Percentiles rank a stretch among this genome's conserved stretches.
Conservation (phyloP, 2,113 vertebrate genomes). For the Nyctibius bracteatus region DNA sequence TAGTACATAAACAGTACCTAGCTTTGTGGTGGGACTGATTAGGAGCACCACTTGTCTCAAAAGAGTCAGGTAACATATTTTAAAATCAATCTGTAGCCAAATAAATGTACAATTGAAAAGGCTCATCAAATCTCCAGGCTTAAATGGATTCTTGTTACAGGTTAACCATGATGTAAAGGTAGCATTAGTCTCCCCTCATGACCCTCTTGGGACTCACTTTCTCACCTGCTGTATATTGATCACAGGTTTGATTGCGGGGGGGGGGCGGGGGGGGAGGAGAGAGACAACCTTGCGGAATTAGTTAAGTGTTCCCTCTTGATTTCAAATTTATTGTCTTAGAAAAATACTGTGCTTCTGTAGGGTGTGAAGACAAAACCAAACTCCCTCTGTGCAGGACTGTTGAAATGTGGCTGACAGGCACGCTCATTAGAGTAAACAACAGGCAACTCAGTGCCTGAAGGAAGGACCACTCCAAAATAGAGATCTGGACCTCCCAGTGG, state of each 20-base stretch:
- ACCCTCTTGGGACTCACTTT: neutral
- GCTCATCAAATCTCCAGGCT: neutral
- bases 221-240: neutral
- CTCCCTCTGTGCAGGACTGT: neutral
- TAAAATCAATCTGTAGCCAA: neutral
- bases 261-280: neutral
- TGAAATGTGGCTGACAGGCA: neutral
- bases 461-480: neutral
- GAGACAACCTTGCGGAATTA: neutral
- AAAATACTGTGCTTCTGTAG: neutral
- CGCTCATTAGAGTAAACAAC: neutral
- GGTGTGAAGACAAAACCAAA: neutral
- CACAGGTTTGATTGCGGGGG: neutral
- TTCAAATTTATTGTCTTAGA: neutral
- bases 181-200: neutral
- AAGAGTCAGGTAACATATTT: conserved; percentile 5
- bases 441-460: neutral
- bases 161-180: neutral
- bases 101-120: neutral
- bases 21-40: conserved; percentile 24
- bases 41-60: neutral
- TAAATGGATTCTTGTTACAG: neutral
- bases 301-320: neutral
- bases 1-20: neutral
- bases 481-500: neutral